Evolutionary conservation across 1,140 invertebrate genomes (phyloP).

Genomic region (Habropoda laboriosa): DNA sequence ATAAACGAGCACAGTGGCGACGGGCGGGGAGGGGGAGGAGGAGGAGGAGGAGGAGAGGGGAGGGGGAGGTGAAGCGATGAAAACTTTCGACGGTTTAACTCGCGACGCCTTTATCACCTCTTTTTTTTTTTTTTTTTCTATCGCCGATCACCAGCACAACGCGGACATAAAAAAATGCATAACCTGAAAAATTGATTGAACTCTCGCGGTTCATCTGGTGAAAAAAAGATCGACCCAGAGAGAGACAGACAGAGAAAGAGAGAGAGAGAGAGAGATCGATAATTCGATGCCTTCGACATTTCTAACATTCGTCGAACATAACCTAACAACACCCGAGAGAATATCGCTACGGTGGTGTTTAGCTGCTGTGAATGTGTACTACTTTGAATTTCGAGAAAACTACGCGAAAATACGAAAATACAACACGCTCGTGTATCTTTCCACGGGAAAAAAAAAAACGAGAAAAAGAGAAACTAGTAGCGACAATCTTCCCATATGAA

Average conservation of each 20-base stretch:
- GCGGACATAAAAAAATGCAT: neutral
- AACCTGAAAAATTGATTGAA: conserved; percentile 7
- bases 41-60: no score
- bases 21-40: no score
- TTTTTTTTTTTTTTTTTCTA: neutral
- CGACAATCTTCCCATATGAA: no score
- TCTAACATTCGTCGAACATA: neutral
- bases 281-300: neutral
- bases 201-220: neutral
- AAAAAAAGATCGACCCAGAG: no score
- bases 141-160: neutral
- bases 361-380: no score
- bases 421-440: no score
- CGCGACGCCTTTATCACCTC: conserved; percentile 27
- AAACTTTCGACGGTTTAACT: conserved; percentile 60
- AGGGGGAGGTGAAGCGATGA: conserved; percentile 55
- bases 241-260: neutral
- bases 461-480: no score
- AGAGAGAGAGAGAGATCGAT: neutral
- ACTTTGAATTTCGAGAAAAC: no score
- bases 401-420: no score
- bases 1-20: conserved; percentile 55
- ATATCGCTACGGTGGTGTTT: no score
- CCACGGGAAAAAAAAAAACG: no score
- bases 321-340: neutral